Evolutionary conservation across 1,140 invertebrate species (phyloP).

Genomic region (Calephelis nemesis): DNA sequence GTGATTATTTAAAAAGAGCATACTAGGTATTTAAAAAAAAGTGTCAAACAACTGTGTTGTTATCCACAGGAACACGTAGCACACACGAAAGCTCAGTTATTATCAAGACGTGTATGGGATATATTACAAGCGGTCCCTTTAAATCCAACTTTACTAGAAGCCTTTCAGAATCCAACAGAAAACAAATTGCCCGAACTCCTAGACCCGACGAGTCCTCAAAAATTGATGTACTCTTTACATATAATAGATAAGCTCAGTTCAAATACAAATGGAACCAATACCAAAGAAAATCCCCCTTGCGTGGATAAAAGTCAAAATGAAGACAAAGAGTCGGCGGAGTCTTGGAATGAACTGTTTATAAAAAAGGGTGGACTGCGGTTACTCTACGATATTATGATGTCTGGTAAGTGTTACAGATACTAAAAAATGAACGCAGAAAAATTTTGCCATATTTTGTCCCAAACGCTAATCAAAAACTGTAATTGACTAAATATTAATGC

Average conservation of each 20-base stretch:
- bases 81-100: conserved; percentile 93
- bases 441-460: too few relatives aligned
- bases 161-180: conserved; percentile 87
- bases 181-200: conserved; percentile 86
- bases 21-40: conserved; percentile 7
- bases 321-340: conserved; percentile 67
- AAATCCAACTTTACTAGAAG: conserved; percentile 89
- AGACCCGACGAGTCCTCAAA: conserved; percentile 93
- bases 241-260: conserved; percentile 87
- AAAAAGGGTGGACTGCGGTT: conserved; percentile 91
- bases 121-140: conserved; percentile 94
- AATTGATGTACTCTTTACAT: conserved; percentile 96
- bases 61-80: conserved; percentile 84
- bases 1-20: too few relatives aligned
- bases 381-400: conserved; percentile 95
- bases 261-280: conserved; percentile 47
- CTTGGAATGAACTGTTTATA: conserved; percentile 90
- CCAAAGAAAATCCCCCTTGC: conserved; percentile 44
- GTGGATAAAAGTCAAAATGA: conserved; percentile 53
- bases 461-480: too few relatives aligned
- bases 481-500: too few relatives aligned
- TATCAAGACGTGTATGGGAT: conserved; percentile 95
- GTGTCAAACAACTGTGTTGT: conserved; percentile 15
- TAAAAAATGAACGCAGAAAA: too few relatives aligned
- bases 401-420: conserved; percentile 78